phyloP scores from a whole-genome alignment of 1,140 invertebrate genomes.

The Oryctes rhinoceros region DNA sequence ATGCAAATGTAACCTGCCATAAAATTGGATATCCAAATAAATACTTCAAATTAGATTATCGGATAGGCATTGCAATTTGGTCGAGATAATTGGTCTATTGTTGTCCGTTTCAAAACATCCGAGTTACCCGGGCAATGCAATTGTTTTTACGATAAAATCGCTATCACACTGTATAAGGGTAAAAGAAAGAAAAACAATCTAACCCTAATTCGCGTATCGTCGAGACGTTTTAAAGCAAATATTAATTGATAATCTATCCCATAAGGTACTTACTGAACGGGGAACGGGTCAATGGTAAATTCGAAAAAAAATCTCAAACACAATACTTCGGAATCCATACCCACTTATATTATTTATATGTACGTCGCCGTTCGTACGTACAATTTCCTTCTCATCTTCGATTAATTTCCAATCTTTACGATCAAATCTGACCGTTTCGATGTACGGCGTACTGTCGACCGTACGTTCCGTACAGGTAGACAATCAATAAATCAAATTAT shows the following conservation, averaged over 20 bases:
- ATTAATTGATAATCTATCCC: neutral
- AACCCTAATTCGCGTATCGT: constrained; percentile 8
- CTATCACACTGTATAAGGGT: no score
- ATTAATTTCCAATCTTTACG: neutral
- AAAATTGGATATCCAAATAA: no score
- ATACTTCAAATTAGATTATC: no score
- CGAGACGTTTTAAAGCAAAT: neutral
- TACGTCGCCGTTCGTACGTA: neutral
- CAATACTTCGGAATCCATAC: constrained; percentile 5
- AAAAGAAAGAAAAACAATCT: neutral
- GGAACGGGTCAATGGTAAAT: constrained; percentile 6
- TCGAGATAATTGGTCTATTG: no score
- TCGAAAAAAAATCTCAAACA: neutral
- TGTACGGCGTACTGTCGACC: neutral
- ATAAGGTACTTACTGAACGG: neutral
- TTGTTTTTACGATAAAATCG: no score
- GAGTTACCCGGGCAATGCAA: no score
- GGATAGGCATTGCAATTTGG: no score
- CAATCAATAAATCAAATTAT: constrained; percentile 54
- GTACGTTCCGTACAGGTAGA: constrained; percentile 28
- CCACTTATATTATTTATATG: constrained; percentile 21
- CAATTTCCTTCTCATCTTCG: neutral
- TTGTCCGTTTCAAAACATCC: no score
- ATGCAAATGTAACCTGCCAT: no score
- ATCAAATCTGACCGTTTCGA: constrained; percentile 5